phyloP scores from a whole-genome alignment of 2,113 vertebrate species.

The Hypomesus transpacificus region DNA sequence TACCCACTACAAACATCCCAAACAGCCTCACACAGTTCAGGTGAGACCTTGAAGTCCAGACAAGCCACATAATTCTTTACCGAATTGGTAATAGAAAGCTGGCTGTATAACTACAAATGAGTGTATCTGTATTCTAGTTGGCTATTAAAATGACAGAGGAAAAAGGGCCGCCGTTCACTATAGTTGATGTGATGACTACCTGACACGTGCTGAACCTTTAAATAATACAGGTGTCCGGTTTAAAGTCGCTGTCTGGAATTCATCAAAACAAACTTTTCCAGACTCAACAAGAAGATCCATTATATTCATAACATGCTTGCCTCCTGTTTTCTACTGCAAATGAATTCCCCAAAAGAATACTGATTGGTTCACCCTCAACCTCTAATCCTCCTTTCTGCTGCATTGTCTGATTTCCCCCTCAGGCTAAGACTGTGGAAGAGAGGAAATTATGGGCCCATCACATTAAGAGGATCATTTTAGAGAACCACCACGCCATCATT shows the following conservation, averaged over 20 bases:
- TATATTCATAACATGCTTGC: too few relatives aligned
- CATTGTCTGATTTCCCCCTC: background rate
- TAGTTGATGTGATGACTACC: background rate
- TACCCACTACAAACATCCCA: conserved; percentile 88
- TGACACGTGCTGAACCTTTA: background rate
- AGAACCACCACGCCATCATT: conserved; percentile 87
- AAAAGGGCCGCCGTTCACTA: too few relatives aligned
- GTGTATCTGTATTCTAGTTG: too few relatives aligned
- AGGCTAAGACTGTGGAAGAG: conserved; percentile 86
- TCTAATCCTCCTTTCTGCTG: background rate
- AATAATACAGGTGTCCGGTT: too few relatives aligned
- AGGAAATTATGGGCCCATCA: conserved; percentile 90
- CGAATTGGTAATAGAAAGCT: too few relatives aligned
- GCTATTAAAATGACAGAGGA: too few relatives aligned
- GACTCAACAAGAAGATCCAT: too few relatives aligned
- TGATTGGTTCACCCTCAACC: background rate
- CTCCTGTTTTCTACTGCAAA: background rate
- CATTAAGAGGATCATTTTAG: conserved; percentile 90
- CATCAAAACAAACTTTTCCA: too few relatives aligned
- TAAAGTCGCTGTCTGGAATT: too few relatives aligned
- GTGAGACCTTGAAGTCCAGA: conserved; percentile 59
- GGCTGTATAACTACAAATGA: too few relatives aligned
- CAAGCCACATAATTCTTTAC: background rate
- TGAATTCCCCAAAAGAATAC: background rate
- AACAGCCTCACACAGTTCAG: conserved; percentile 89